These are phyloP conservation scores for Meiosimyza decipiens DNA, from an alignment of 2,888 invertebrate species.

Conservation along the genomic window DNA sequence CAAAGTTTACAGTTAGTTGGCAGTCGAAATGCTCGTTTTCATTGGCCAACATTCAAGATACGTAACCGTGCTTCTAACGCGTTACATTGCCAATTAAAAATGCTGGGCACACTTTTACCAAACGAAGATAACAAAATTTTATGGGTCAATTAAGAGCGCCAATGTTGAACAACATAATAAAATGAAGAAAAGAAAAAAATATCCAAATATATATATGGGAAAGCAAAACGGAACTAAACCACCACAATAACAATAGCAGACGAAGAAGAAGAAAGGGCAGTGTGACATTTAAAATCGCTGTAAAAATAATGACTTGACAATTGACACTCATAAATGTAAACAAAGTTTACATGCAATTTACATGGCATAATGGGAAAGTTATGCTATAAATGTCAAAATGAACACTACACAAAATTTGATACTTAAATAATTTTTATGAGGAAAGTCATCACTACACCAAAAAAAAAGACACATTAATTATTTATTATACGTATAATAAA, in stretches of 20 bases:
- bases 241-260: no score
- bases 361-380: no score
- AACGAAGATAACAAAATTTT: slow-evolving; percentile 24
- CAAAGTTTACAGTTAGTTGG: background rate
- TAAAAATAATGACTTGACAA: slow-evolving; percentile 22
- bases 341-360: slow-evolving; percentile 8
- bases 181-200: no score
- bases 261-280: background rate
- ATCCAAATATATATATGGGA: no score
- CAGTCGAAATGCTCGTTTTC: background rate
- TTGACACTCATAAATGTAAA: slow-evolving; percentile 23
- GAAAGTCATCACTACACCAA: no score
- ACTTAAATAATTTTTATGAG: no score
- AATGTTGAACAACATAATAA: slow-evolving; percentile 2
- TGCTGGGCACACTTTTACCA: slow-evolving; percentile 29
- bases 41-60: slow-evolving; percentile 8
- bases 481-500: no score
- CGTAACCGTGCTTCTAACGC: background rate
- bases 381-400: no score
- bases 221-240: no score
- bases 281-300: background rate
- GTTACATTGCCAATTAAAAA: slow-evolving; percentile 24
- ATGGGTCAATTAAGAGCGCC: slow-evolving; percentile 17
- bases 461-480: no score
- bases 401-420: no score